These are phyloP conservation scores for Vombatus ursinus DNA, from an alignment of 2,113 vertebrate species.

Conservation along the genomic window DNA sequence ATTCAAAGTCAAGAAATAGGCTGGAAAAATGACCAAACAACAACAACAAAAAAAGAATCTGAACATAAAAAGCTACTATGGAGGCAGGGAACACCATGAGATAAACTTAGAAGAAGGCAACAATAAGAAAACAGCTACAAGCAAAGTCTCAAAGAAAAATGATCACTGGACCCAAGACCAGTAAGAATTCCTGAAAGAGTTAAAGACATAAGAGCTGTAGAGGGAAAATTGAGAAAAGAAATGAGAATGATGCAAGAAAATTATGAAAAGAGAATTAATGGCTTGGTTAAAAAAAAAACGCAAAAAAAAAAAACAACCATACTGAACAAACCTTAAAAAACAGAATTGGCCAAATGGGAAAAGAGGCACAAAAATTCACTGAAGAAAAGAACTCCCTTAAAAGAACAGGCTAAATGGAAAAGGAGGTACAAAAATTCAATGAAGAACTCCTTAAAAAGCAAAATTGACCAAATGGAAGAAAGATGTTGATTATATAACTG, in stretches of 20 bases:
- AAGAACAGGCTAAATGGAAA: background rate
- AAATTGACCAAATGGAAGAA: background rate
- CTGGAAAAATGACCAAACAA: too few relatives aligned
- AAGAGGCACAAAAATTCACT: background rate
- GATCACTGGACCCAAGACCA: background rate
- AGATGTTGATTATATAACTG: background rate
- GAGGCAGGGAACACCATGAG: background rate
- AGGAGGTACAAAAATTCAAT: background rate
- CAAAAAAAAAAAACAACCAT: background rate
- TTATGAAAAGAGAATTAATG: background rate
- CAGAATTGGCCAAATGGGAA: slow-evolving; percentile 11
- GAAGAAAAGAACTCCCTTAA: background rate
- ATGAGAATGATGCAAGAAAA: background rate
- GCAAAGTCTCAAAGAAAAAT: background rate
- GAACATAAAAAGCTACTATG: background rate
- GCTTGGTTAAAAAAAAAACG: background rate
- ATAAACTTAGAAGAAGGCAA: background rate
- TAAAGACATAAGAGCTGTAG: background rate
- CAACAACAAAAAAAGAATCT: background rate
- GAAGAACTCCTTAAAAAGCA: slow-evolving; percentile 1
- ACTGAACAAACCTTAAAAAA: slow-evolving; percentile 17
- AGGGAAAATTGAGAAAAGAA: background rate
- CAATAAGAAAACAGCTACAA: background rate
- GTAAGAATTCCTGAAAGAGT: background rate
- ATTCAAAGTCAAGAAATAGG: too few relatives aligned